A percentile compares a stretch with the other conserved stretches of the same genome.
Evolutionary conservation across 1,140 invertebrate genomes (phyloP).

Genomic region (Pogonomyrmex barbatus): DNA sequence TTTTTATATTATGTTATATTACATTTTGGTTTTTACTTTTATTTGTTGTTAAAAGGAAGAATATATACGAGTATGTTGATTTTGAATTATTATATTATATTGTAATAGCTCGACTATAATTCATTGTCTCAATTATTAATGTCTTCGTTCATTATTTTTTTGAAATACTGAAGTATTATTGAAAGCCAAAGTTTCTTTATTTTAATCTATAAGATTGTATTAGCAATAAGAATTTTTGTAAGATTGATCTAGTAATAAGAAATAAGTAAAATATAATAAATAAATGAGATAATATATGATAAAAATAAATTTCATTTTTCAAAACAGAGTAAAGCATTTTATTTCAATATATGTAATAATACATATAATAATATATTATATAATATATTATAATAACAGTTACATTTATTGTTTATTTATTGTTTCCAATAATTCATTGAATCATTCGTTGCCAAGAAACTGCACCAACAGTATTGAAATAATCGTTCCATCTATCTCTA

Average conservation of each 20-base stretch:
- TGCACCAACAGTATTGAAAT: conserved; percentile 25
- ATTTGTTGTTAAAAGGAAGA: neutral
- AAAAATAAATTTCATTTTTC: neutral
- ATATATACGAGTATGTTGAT: neutral
- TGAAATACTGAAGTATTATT: neutral
- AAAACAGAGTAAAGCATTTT: neutral
- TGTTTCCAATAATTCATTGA: neutral
- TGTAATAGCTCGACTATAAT: too few species aligned
- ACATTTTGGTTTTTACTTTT: neutral
- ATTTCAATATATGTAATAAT: neutral
- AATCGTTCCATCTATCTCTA: neutral
- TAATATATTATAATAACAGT: too few species aligned
- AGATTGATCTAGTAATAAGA: neutral
- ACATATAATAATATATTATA: too few species aligned
- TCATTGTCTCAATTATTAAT: too few species aligned
- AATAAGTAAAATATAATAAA: neutral
- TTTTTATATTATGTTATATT: neutral
- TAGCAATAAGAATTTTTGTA: neutral
- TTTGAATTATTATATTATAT: neutral
- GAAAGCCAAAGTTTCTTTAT: neutral
- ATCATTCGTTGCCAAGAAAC: conserved; percentile 1
- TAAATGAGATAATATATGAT: neutral
- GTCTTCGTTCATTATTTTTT: too few species aligned
- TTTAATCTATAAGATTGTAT: neutral
- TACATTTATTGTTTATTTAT: too few species aligned